Evolutionary conservation across 2,797 vertebrate genomes (phyloP), one percentile per base, ranked within the genome.

Genomic region (Gymnoscopelus microlampas): DNA sequence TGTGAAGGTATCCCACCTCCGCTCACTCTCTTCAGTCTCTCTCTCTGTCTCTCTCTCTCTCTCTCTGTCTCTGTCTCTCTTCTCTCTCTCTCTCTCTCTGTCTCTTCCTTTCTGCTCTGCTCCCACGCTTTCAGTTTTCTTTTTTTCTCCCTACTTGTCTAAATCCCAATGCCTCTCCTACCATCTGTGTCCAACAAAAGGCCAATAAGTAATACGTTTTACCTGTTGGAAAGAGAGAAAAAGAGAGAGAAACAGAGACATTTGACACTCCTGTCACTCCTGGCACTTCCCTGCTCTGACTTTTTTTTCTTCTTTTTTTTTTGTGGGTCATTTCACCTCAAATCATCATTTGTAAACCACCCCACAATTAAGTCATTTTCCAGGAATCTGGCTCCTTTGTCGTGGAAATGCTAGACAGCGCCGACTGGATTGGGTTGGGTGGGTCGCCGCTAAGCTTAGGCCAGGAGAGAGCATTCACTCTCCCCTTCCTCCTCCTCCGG

Each of bases 281-380:
- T 66, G 70, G 48, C 64, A 44, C 66, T 4, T 60, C 63, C 57
- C 66, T 70, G 44, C 64, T 44, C 64, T 3, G 57, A 56, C 59
- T 61, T 70, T 50, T 53, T 77, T 71, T 3, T 24, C 63, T 70
- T 50, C 53, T 77, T 71, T 3, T 24, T 23, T 60, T 67, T 73
- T 68, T 68, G 63, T 77, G 26, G 26, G 72, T 75, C 68, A 53
- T 76, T 81, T 84, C 13, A 60, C 78, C 74, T 67, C 59, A 44
- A 84, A 88, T 89, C 79, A 80, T 84, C 81, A 84, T 91, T 88
- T 83, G 83, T 77, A 88, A 88, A 89, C 75, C 66, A 87, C 77
- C 86, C 87, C 71, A 62, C 82, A 87, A 91, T 91, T 91, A 91
- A 88, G 88, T 91, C 63, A 91, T 91, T 90, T 86, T 79, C 79